Base-by-base conservation (phyloP, 2,888 invertebrate genomes). In the Phytoseiulus persimilis region DNA sequence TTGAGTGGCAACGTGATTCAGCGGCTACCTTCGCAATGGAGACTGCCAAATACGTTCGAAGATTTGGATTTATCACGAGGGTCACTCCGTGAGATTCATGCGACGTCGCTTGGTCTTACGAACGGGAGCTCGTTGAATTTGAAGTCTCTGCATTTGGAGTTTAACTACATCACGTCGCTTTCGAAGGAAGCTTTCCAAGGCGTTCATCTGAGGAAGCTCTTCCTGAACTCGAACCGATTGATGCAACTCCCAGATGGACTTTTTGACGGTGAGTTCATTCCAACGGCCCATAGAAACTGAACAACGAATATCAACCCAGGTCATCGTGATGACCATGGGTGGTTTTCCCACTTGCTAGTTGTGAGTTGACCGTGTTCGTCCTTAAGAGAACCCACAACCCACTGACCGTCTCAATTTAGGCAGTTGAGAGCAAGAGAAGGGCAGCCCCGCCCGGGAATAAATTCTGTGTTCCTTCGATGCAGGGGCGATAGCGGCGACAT, bases 171-270 rank as follows among this genome's bases (percentile, higher is more conserved):
- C 92, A 93, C 94, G 91, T 94, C 94, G 92, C 92, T 95, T 28
- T 93, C 94, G n/a, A 94, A 94, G 87, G 94, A 95, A 90, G 95
- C 95, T 83, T 94, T 95, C 91, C 92, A 93, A 9, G 93, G 93
- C 84, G 89, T 91, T 14, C 87, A 83, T 18, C 93, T 96, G 90
- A 94, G 95, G 91, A 95, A 95, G 92, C 94, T 96, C 89, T 95
- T 95, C 92, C 92, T 96, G 91, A 95, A 95, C 14, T 95, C 95
- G 92, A 97, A 97, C 92, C 94, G 94, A 90, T 94, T 97, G 65
- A 94, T 94, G 9, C 93, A 94, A 84, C 93, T 97, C 91, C 95
- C 95, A 90, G 95, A 94, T 91, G 95, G 95, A 92, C 95, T 95
- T 83, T 96, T 97, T 33, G 90, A 90, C 28, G 89, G 90, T 14